Evolutionary conservation across 2,888 invertebrate species (phyloP), one percentile per base, ranked within the genome.

Genomic region (Penaeus monodon): DNA sequence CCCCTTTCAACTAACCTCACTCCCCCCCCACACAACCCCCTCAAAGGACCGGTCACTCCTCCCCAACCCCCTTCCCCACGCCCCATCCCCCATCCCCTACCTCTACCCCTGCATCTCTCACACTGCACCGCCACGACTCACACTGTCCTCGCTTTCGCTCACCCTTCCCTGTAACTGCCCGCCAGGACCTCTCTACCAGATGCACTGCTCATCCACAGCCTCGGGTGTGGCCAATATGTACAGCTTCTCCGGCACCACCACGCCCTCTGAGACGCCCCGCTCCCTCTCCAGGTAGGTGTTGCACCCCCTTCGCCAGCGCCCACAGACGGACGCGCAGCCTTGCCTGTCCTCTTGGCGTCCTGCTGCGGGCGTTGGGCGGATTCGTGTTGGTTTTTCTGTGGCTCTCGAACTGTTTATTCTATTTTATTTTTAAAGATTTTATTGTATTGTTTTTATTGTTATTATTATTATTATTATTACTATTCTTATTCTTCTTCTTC

Each of bases 171-270:
- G 63, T 80, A 65, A 14, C 70, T 33, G 78, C 82, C 76, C 85
- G 82, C 17, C 89, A 91, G 92, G 92, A 80, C 91, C 91, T 17
- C 88, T 92, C 63, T 92, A 92, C 89, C 91, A 91, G 57, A 91
- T 92, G 90, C 92, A 92, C 85, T 91, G 91, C 68, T 91, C 91
- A 7, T 92, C 92, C 33, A 91, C 92, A 24, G 91, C 91, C n/a
- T 92, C 92, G 83, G 92, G 91, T 8, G 91, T 92, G 73, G 91
- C 92, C 57, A 92, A 92, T 89, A 91, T 92, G 91, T 92, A 92
- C 89, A 92, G 92, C n/a, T 91, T 91, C 89, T 91, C 91, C 24
- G 88, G 27, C 63, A 84, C 73, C 81, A 84, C 81, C 70, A 88
- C 88, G 65, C 85, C 85, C 73, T 81, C 78, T 8, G 78, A 77